phyloP scores from a whole-genome alignment of 2,888 invertebrate genomes.

The Megaustenia siamemsis region DNA sequence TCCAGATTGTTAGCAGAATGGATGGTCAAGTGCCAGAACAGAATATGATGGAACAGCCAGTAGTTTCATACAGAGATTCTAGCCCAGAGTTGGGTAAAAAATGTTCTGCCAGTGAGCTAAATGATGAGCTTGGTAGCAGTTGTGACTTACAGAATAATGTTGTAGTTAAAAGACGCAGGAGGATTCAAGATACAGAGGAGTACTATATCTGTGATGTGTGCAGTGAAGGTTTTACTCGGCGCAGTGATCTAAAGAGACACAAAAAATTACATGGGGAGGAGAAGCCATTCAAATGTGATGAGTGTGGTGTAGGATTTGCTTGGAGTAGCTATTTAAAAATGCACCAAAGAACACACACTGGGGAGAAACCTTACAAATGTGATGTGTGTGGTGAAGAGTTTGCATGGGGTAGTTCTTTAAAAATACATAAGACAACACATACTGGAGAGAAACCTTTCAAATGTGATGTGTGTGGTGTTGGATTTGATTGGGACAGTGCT shows the following conservation, averaged over 20 bases:
- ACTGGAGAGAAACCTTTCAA: slow-evolving; percentile 37
- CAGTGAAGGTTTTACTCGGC: background rate
- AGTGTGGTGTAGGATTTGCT: slow-evolving; percentile 35
- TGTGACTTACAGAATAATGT: background rate
- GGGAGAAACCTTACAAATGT: slow-evolving; percentile 38
- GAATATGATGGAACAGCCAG: no score
- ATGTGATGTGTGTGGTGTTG: slow-evolving; percentile 31
- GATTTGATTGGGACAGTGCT: background rate
- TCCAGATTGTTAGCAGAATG: no score
- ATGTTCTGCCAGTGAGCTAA: background rate
- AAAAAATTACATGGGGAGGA: slow-evolving; percentile 12
- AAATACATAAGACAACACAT: slow-evolving; percentile 29
- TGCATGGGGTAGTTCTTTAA: background rate
- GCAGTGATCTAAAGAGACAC: slow-evolving; percentile 3
- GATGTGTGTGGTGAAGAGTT: slow-evolving; percentile 11
- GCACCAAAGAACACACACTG: slow-evolving; percentile 37
- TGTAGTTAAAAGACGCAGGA: background rate
- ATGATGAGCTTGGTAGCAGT: background rate
- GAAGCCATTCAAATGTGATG: slow-evolving; percentile 41
- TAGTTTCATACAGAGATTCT: background rate
- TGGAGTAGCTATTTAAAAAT: background rate
- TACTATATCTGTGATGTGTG: slow-evolving; percentile 38
- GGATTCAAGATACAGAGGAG: slow-evolving; percentile 14
- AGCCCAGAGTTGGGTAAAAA: background rate
- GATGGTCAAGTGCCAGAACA: no score